Base-by-base conservation (phyloP, 2,113 vertebrate genomes). In the Brachyhypopomus occidentalis region DNA sequence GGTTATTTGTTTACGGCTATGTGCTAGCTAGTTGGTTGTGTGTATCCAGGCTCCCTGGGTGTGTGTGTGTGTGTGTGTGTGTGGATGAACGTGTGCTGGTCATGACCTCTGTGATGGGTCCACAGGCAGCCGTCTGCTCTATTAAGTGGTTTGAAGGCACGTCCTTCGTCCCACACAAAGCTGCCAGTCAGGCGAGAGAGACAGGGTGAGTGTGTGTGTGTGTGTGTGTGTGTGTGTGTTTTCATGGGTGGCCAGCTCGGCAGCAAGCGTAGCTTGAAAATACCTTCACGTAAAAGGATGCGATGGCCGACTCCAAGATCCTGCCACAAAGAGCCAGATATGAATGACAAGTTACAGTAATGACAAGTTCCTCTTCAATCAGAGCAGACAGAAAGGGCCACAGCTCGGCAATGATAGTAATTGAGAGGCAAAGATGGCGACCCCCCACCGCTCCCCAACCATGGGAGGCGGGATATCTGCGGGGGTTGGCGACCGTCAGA, bases 21-120 rank as follows among this genome's bases (percentile, higher is more conserved):
- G 81, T 63, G 36, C 41, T 55, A 55, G 84, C 75, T 56, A 79
- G 75, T 82, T 75, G 60, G 83, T 70, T 58, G 84, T 78, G 79
- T 75, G 62, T 41, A 67, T 84, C 41, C 36, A 52, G 9, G 45
- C 73, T 22, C 63, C 48, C 70, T 23, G 2, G 62, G 36, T n/a
- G 66, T 12, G 52, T 62, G 34, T 14, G 23, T 14, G 45, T 52
- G 45, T 52, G 12, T 52, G 12, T 14, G 45, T 52, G 45, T 2
- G 41, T 9, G 9, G 41, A 4, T 9, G 9, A 9, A 41, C 41
- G 41, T 76, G 80, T 62, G 34, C 80, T n/a, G 73, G 64, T 77
- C 80, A 82, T 82, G 80, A 82, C 62, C 80, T 66, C 74, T 30
- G 38, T 8, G 16, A 8, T 17, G 41, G 38, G 41, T 66, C 75